A percentile compares a stretch with the other conserved stretches of the same genome.
These are phyloP conservation scores for Meriones unguiculatus DNA, from an alignment of 2,113 vertebrate species.

Conservation along the genomic window DNA sequence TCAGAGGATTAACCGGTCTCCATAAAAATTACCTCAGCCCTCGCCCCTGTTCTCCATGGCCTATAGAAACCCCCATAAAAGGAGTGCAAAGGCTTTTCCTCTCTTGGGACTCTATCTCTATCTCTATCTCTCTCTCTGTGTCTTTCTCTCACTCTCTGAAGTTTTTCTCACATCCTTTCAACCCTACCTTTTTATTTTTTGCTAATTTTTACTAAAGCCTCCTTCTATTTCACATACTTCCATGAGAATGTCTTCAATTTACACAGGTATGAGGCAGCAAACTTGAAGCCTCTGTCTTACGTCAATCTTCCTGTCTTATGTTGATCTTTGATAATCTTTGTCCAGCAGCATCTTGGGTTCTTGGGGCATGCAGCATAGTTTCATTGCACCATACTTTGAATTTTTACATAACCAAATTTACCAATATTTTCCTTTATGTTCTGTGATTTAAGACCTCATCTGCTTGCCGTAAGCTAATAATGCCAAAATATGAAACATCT, in stretches of 20 bases:
- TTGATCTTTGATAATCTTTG: background rate
- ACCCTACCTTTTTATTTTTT: background rate
- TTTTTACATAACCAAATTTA: constrained; percentile 6
- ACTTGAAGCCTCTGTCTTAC: background rate
- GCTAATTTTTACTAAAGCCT: background rate
- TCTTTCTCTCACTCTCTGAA: background rate
- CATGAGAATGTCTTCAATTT: background rate
- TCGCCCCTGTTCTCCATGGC: too few species aligned
- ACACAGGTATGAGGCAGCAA: background rate
- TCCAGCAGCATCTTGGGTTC: background rate
- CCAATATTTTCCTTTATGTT: background rate
- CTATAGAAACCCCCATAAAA: background rate
- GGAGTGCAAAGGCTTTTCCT: background rate
- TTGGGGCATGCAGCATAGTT: background rate
- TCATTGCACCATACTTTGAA: background rate
- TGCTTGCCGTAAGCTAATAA: background rate
- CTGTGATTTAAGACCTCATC: background rate
- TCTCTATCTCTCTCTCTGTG: background rate
- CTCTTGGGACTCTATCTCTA: background rate
- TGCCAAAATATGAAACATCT: background rate
- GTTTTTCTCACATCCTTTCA: background rate
- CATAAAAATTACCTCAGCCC: background rate
- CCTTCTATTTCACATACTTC: background rate
- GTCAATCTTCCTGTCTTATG: background rate
- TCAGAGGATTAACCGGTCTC: background rate